Conservation (phyloP, 2,113 vertebrate genomes). For the Bos taurus region ARS-UCD2.0 NC_037353.1:20853501-20854000, state of each 20-base stretch:
- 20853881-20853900: not conserved
- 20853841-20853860: not conserved
- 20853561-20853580: not conserved
- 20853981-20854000: not conserved
- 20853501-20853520: not conserved
- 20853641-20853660: not conserved
- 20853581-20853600: not conserved
- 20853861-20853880: not conserved
- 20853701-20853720: not conserved
- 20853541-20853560: not conserved
- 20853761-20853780: not conserved
- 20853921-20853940: not conserved
- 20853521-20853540: not conserved
- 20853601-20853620: not conserved
- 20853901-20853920: not conserved
- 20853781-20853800: not conserved
- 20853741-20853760: not conserved
- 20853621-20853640: not conserved
- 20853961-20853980: not conserved
- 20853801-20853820: not conserved
- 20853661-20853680: not conserved
- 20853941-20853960: not conserved
- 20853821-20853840: not conserved
- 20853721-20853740: not conserved
- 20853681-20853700: not conserved